phyloP scores from a whole-genome alignment of 2,888 invertebrate species.

The Ormyrus labotus region DNA sequence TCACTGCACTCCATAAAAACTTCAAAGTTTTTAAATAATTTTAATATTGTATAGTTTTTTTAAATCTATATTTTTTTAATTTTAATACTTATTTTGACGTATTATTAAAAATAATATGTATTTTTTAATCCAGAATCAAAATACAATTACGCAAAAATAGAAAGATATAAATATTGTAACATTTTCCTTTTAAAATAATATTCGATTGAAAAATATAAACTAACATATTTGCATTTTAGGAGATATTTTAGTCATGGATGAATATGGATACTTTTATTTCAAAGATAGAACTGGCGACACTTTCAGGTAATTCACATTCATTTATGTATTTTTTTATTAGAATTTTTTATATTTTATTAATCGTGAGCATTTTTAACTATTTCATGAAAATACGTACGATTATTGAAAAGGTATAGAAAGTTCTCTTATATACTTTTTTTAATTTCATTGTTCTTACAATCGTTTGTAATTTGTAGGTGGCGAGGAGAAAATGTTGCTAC shows the following conservation, averaged over 20 bases:
- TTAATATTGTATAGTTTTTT: no score
- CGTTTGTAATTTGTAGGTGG: conserved; percentile 79
- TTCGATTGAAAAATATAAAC: background rate
- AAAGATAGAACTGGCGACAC: conserved; percentile 93
- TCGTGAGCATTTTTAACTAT: no score
- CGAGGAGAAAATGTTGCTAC: conserved; percentile 98
- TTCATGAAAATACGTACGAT: no score
- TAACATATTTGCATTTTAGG: conserved; percentile 73
- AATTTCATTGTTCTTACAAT: background rate
- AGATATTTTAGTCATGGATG: conserved; percentile 93
- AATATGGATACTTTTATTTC: conserved; percentile 95
- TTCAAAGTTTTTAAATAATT: no score
- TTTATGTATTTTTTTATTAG: no score
- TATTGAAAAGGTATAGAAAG: no score
- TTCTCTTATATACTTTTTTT: background rate
- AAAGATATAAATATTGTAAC: no score
- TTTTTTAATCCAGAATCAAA: no score
- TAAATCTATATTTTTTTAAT: conserved; percentile 29
- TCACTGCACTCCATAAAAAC: no score
- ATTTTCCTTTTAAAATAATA: background rate
- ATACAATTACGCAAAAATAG: no score
- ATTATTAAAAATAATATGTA: no score
- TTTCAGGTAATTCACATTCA: conserved; percentile 77
- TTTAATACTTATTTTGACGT: background rate
- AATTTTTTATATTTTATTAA: no score